Conservation (phyloP, 1,140 invertebrate species). For the Magallana gigas region DNA sequence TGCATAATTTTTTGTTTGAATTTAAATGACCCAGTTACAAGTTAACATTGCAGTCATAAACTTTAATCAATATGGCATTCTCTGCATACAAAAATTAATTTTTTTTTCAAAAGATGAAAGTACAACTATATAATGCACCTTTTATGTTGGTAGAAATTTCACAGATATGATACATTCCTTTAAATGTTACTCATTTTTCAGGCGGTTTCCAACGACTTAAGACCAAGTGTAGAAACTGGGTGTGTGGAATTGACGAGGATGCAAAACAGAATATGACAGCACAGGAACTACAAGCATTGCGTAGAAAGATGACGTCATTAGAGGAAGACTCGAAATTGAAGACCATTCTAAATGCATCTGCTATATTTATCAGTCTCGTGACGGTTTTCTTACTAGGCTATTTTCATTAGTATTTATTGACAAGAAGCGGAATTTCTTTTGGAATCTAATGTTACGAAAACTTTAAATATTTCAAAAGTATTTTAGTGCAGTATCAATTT, state of each 20-base stretch:
- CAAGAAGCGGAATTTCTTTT: neutral
- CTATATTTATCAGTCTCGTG: conserved; percentile 53
- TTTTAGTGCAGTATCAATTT: too few species aligned
- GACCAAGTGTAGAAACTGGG: conserved; percentile 57
- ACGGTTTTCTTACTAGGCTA: conserved; percentile 67
- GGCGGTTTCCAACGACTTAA: neutral
- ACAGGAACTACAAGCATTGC: conserved; percentile 59
- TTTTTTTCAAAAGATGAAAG: too few species aligned
- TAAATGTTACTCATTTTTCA: neutral
- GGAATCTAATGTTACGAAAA: too few species aligned
- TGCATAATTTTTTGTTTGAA: too few species aligned
- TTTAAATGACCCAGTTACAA: too few species aligned
- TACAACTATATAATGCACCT: too few species aligned
- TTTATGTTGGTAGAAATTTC: too few species aligned
- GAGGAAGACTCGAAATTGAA: conserved; percentile 55
- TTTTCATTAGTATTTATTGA: conserved; percentile 45
- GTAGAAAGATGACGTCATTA: conserved; percentile 67
- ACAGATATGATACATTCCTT: too few species aligned
- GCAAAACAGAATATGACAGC: conserved; percentile 54
- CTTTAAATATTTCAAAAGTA: too few species aligned
- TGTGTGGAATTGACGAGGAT: conserved; percentile 66
- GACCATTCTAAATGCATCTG: conserved; percentile 58
- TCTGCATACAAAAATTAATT: too few species aligned
- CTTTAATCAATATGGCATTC: too few species aligned
- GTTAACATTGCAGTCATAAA: too few species aligned